Percentiles rank a stretch among this genome's conserved stretches.
Evolutionary conservation across 1,140 invertebrate species (phyloP).

Genomic region (Achroia grisella): DNA sequence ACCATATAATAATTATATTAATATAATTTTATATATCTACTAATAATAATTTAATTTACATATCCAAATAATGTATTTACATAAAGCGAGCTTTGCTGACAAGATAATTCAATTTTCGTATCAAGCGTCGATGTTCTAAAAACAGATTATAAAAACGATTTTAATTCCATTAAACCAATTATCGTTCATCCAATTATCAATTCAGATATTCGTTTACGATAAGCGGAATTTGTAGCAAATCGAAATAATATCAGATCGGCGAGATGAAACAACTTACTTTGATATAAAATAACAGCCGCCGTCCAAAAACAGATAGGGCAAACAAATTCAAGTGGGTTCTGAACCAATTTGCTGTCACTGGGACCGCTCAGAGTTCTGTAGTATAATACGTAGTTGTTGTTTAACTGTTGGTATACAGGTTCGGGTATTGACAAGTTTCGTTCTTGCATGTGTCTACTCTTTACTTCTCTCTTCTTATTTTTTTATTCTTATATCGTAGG

Average conservation of each 20-base stretch:
- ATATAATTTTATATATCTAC: too few species aligned
- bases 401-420: slow-evolving; percentile 7
- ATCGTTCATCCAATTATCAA: not conserved
- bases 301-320: slow-evolving; percentile 36
- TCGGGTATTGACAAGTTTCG: slow-evolving; percentile 38
- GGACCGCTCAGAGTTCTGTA: slow-evolving; percentile 19
- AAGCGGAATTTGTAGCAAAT: slow-evolving; percentile 1
- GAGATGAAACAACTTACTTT: slow-evolving; percentile 37
- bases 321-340: slow-evolving; percentile 44
- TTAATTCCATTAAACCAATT: too few species aligned
- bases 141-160: too few species aligned
- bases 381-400: slow-evolving; percentile 28
- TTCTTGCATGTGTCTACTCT: slow-evolving; percentile 16
- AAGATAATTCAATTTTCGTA: too few species aligned
- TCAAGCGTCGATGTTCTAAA: too few species aligned
- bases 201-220: not conserved
- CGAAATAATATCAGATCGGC: not conserved
- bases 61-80: too few species aligned
- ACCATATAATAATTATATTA: too few species aligned
- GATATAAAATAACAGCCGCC: slow-evolving; percentile 39
- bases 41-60: too few species aligned
- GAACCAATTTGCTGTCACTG: slow-evolving; percentile 25
- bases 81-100: too few species aligned
- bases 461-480: slow-evolving; percentile 34
- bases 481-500: slow-evolving; percentile 20